Evolutionary conservation across 2,888 invertebrate species (phyloP), one percentile per base, ranked within the genome.

Genomic region (Furcula furcula): DNA sequence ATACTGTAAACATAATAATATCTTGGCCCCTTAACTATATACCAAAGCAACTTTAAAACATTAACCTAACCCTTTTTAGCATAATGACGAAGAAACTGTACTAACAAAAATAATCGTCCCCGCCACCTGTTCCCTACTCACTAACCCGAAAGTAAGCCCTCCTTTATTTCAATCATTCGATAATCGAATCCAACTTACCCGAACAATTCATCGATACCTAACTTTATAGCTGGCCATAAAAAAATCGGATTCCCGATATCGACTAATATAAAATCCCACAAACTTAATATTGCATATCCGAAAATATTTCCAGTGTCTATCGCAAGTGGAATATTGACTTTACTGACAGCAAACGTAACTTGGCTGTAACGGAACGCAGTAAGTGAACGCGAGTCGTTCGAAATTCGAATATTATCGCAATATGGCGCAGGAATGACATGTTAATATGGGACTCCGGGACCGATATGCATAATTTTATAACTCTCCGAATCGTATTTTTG

Each of bases 351-450:
- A 57, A 55, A 48, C 40, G 25, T 40, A 39, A 29, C 28, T 38
- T 51, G 45, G 50, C 40, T 39, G 34, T 23, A 31, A 34, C 31
- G 22, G 40, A 50, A 47, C 51, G 55, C 48, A 62, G 54, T 56
- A 50, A 55, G 59, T 62, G 61, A 60, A 65, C 51, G n/a, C n/a
- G n/a, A n/a, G n/a, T 65, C 71, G 73, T 71, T 76, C 69, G 45
- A 58, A 68, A 77, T 77, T 76, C 77, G 67, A 81, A 83, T 85
- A 80, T 79, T 78, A 77, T 77, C 61, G 67, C 83, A 86, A 83
- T 80, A 86, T 83, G 85, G 82, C 83, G 74, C 53, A 69, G n/a
- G 66, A 70, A 85, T 85, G 86, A 86, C 84, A 85, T 86, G 86
- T 86, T 86, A 86, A 86, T 86, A 85, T 65, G 79, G 62, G 66